phyloP scores from a whole-genome alignment of 1,140 invertebrate species.

The Patella vulgata region DNA sequence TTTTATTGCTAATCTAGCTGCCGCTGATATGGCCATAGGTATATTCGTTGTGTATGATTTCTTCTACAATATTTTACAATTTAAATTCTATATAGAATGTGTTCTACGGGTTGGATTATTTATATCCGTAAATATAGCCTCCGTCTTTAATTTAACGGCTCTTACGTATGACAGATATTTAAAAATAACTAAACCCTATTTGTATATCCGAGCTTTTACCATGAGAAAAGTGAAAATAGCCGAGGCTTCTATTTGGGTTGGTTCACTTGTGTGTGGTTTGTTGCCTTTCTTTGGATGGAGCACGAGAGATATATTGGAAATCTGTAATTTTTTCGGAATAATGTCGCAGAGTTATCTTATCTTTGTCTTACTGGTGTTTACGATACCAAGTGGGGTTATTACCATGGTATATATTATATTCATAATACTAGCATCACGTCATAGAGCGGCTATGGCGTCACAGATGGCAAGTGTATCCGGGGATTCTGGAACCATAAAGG shows the following conservation, averaged over 20 bases:
- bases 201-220: constrained; percentile 7
- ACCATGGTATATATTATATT: constrained; percentile 12
- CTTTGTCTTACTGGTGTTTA: constrained; percentile 16
- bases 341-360: constrained; percentile 11
- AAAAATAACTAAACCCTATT: constrained; percentile 21
- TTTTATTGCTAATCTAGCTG: constrained; percentile 20
- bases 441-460: not conserved
- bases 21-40: constrained; percentile 15
- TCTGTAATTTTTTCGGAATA: constrained; percentile 25
- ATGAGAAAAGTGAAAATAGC: not conserved
- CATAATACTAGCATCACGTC: not conserved
- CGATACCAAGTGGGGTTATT: constrained; percentile 14
- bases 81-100: constrained; percentile 22
- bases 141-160: constrained; percentile 15
- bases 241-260: constrained; percentile 7
- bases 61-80: constrained; percentile 28
- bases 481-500: not conserved
- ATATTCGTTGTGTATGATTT: constrained; percentile 24
- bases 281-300: constrained; percentile 34
- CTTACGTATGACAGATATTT: constrained; percentile 25
- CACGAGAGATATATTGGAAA: constrained; percentile 11
- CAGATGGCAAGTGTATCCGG: not conserved
- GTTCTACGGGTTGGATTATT: constrained; percentile 25
- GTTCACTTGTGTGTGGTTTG: constrained; percentile 13
- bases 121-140: constrained; percentile 11